These are phyloP conservation scores for Zootermopsis nevadensis DNA, from an alignment of 2,888 invertebrate species.

Conservation along the genomic window DNA sequence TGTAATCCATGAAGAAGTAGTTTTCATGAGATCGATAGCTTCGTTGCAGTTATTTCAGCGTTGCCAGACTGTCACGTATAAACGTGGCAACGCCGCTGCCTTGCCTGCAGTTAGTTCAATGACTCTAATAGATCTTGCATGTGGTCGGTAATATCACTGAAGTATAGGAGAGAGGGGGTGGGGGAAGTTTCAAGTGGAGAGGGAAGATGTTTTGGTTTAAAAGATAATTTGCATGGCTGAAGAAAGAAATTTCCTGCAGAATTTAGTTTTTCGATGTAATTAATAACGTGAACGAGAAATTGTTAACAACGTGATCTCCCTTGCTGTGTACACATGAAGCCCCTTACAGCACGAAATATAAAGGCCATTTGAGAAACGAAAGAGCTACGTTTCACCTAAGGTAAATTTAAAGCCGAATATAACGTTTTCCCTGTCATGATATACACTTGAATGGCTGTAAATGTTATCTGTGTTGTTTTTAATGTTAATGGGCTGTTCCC, in stretches of 20 bases:
- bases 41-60: conserved; percentile 43
- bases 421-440: no score
- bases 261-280: conserved; percentile 16
- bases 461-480: no score
- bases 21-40: conserved; percentile 45
- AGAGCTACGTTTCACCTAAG: not conserved
- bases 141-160: not conserved
- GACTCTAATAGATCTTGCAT: conserved; percentile 46
- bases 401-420: not conserved
- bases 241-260: not conserved
- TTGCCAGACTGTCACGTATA: conserved; percentile 28
- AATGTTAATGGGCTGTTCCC: no score
- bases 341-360: not conserved
- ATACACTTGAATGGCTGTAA: no score
- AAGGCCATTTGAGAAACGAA: not conserved
- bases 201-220: conserved; percentile 24
- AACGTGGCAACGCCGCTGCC: conserved; percentile 35
- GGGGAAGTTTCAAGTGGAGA: not conserved
- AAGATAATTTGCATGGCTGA: not conserved
- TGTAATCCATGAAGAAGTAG: conserved; percentile 42
- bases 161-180: not conserved
- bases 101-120: conserved; percentile 36
- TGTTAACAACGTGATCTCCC: not conserved
- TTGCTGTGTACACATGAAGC: not conserved
- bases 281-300: not conserved